Evolutionary conservation across 2,797 vertebrate genomes (phyloP), one percentile per base, ranked within the genome.

Genomic region (Pangasius mekongensis): DNA sequence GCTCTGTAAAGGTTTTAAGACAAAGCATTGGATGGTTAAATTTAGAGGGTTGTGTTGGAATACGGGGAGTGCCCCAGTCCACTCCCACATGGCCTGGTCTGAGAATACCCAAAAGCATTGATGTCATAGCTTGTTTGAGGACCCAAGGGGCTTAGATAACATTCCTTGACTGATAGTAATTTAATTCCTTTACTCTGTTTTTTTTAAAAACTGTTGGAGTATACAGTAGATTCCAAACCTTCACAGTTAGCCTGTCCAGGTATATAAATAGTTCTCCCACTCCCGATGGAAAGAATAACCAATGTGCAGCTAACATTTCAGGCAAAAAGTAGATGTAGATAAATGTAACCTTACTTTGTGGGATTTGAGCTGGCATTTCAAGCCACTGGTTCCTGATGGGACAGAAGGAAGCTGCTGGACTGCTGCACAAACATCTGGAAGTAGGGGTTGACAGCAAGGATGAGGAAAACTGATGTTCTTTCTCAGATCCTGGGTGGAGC

Each of bases 41-140:
- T 64, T 18, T 24, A 43, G 8, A 43, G 52, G 20, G 24, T 56
- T 88, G 33, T 56, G 30, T 66, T 87, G 81, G 69, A 74, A 62
- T 78, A 84, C 47, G 5, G 6, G 60, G 39, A 33, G 60, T 52
- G 73, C 2, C 33, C 22, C 54, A 39, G 39, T 58, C 54, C 20
- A 20, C 22, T 66, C 20, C 22, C 30, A 58, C 82, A 67, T 56
- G 60, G 82, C 36, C 2, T 24, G 30, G 69, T 27, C 58, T 76
- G 11, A 11, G 78, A 78, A 18, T 27, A 78, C 67, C 14, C 33
- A 14, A 36, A 83, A 90, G 90, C 91, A 83, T 90, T 89, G 91
- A 90, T 87, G 89, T 95, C 94, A 93, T 92, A 96, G 97, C 96
- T 97, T 97, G 96, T 93, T 94, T 91, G 91, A 87, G 93, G 91